phyloP scores from a whole-genome alignment of 2,113 vertebrate genomes.

The Oryctolagus cuniculus region DNA sequence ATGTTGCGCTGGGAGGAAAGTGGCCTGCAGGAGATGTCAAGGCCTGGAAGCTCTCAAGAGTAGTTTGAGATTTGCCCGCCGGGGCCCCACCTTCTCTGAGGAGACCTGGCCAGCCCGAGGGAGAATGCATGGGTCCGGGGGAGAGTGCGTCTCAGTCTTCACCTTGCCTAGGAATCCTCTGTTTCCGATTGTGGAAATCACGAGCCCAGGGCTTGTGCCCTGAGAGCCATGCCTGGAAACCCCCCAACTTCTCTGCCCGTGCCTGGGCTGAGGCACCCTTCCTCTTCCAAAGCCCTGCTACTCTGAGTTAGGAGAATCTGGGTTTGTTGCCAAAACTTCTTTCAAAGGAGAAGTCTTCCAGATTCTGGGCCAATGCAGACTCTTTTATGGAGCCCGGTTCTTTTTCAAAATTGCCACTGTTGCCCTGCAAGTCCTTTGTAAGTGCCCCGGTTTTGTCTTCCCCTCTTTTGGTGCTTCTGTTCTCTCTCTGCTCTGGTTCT shows the following conservation, averaged over 20 bases:
- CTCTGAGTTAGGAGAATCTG: not conserved
- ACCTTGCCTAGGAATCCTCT: not conserved
- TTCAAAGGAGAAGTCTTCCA: not conserved
- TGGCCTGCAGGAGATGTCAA: conserved; percentile 56
- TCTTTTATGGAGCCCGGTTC: not conserved
- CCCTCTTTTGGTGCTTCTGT: not conserved
- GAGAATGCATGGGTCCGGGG: not conserved
- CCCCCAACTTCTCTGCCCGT: not conserved
- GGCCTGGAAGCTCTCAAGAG: conserved; percentile 78
- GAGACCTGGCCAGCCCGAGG: not conserved
- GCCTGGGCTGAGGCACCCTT: rapidly evolving
- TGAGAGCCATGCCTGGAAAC: not conserved
- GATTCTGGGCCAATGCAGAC: not conserved
- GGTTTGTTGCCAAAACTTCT: not conserved
- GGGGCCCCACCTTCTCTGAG: conserved; percentile 72
- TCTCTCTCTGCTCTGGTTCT: not conserved
- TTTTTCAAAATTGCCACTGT: not conserved
- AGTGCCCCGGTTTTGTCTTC: not conserved
- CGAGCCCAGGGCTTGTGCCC: not conserved
- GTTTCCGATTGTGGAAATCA: not conserved
- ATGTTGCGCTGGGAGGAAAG: conserved; percentile 69
- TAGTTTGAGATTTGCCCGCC: conserved; percentile 79
- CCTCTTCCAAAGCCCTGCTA: not conserved
- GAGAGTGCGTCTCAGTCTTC: not conserved
- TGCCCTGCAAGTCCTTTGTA: not conserved